These are phyloP conservation scores for Drosophila jambulina DNA, from an alignment of 1,140 invertebrate genomes.

Conservation along the genomic window DNA sequence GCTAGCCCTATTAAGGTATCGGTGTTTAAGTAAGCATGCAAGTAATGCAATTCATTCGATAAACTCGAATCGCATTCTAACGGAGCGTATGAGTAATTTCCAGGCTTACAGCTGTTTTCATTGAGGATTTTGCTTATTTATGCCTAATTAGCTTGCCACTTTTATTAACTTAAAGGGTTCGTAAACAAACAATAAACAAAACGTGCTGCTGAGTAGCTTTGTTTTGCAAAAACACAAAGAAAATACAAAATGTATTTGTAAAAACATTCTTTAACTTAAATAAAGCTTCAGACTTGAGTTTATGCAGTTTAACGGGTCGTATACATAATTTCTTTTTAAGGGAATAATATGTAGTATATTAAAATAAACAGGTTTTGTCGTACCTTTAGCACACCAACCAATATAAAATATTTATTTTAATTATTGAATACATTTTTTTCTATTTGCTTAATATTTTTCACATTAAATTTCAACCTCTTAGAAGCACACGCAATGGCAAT, in stretches of 20 bases:
- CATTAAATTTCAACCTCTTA: neutral
- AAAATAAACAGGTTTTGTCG: neutral
- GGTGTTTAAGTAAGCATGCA: neutral
- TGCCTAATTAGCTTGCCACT: neutral
- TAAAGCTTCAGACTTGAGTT: slow-evolving; percentile 7
- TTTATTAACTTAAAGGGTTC: slow-evolving; percentile 3
- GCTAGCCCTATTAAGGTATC: neutral
- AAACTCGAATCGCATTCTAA: slow-evolving; percentile 13
- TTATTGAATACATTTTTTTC: neutral
- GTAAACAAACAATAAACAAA: slow-evolving; percentile 7
- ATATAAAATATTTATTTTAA: neutral
- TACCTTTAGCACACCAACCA: slow-evolving; percentile 1
- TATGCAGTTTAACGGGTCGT: neutral
- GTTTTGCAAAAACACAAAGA: neutral
- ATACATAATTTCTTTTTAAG: neutral
- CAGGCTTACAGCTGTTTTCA: slow-evolving; percentile 18
- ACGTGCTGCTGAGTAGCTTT: neutral
- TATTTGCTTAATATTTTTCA: neutral
- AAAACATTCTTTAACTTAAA: slow-evolving; percentile 10
- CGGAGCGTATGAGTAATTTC: slow-evolving; percentile 18
- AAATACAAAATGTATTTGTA: slow-evolving; percentile 3
- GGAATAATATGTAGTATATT: neutral
- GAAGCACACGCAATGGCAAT: neutral
- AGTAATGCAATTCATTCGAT: slow-evolving; percentile 7
- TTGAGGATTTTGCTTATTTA: slow-evolving; percentile 2